Base-by-base conservation (phyloP, 2,888 invertebrate species). In the Philereme transversata region DNA sequence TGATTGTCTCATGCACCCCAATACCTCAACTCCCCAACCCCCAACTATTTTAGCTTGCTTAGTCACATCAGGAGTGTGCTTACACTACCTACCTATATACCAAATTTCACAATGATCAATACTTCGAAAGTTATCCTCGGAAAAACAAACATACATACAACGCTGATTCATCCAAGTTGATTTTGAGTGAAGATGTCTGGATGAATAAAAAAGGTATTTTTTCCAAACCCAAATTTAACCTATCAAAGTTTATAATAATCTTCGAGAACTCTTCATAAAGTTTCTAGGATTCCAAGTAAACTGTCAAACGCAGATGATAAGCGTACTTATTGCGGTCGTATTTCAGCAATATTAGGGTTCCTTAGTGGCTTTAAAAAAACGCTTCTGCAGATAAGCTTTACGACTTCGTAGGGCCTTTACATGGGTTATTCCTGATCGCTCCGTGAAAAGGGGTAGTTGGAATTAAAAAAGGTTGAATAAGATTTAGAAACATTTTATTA, bases 301-400 rank as follows among this genome's bases (percentile, higher is more conserved):
- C 67, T 70, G 71, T 69, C 70, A 68, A 63, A 54, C 33, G 57
- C 66, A 62, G 61, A 49, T 55, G 62, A 68, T 66, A 64, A 65
- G 67, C 65, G 53, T 58, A 49, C 65, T 68, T 72, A 70, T 70
- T 74, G 70, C 54, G 41, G 61, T 50, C 60, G 60, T 65, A 48
- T 70, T 70, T 57, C 65, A 72, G 68, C 62, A 69, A 60, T 72
- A 72, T 74, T 66, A 59, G 73, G 74, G 71, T 64, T 63, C 69
- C 71, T 47, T 60, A 57, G 60, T 33, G 62, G 62, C 57, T 62
- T 64, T 63, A 63, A 65, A 63, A 62, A 68, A 61, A 53, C 67
- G 59, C 35, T 62, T 59, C 34, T 10, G 51, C 41, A 57, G 57
- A 56, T 58, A 54, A 9, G 58, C 54, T 67, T 68, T 63, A 68